These are phyloP conservation scores for Ctenoplectra terminalis DNA, from an alignment of 1,140 invertebrate species.

Conservation along the genomic window DNA sequence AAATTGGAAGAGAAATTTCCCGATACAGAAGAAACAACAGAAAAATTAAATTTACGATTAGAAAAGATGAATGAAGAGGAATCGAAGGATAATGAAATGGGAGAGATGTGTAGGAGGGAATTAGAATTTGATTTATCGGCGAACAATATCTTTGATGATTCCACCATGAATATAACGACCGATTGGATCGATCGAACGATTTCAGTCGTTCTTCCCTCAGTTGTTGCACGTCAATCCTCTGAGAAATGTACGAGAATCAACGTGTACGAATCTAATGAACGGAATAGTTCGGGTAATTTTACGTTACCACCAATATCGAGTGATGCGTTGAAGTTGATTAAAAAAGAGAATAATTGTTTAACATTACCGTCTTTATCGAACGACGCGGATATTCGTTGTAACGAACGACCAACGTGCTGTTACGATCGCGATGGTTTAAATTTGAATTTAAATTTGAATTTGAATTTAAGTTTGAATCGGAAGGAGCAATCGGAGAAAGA, in stretches of 20 bases:
- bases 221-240: conserved; percentile 70
- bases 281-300: conserved; percentile 63
- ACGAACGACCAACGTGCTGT: neutral
- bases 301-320: conserved; percentile 77
- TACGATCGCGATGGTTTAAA: neutral
- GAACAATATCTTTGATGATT: conserved; percentile 36
- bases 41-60: neutral
- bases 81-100: conserved; percentile 13
- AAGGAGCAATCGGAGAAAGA: neutral
- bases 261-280: neutral
- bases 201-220: conserved; percentile 50
- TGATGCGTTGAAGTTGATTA: conserved; percentile 68
- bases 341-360: conserved; percentile 66
- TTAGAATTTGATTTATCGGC: conserved; percentile 27
- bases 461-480: too few relatives aligned
- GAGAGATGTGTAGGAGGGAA: neutral
- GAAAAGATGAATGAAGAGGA: conserved; percentile 2
- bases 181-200: neutral
- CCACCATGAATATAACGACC: neutral
- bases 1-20: neutral
- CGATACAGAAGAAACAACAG: neutral
- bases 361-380: conserved; percentile 72
- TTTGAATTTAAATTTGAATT: too few relatives aligned
- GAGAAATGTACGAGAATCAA: conserved; percentile 55
- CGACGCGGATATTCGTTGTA: conserved; percentile 10